Conservation (phyloP, 2,113 vertebrate genomes). For the Solea senegalensis region DNA sequence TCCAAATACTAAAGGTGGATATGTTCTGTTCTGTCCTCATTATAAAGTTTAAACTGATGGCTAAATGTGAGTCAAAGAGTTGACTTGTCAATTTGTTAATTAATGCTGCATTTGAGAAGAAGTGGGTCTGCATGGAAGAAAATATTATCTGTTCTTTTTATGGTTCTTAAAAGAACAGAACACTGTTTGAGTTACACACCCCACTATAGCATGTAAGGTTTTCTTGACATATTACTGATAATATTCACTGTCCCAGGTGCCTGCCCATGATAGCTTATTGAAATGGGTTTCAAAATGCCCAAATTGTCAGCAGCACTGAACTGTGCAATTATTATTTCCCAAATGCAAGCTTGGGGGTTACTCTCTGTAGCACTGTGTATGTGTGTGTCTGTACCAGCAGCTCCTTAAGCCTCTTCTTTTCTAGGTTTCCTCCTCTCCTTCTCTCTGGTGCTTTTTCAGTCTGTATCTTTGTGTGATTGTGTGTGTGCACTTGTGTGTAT, state of each 20-base stretch:
- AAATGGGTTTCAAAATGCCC: conserved; percentile 48
- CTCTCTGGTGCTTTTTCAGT: neutral
- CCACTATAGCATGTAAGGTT: conserved; percentile 6
- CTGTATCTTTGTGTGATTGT: neutral
- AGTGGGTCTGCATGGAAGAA: neutral
- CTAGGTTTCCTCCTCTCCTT: neutral
- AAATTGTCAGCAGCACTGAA: conserved; percentile 55
- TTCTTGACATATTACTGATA: conserved; percentile 41
- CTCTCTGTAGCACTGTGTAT: conserved; percentile 17
- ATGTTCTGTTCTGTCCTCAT: neutral
- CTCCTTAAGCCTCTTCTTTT: neutral
- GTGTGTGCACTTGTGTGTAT: neutral
- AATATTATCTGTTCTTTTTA: neutral
- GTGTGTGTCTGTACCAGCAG: neutral
- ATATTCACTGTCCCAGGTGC: conserved; percentile 52
- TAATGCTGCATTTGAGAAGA: neutral
- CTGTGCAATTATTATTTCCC: conserved; percentile 66
- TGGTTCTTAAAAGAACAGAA: neutral
- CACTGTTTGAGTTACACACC: neutral
- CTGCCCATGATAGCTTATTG: conserved; percentile 46
- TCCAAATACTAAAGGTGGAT: neutral
- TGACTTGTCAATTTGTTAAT: neutral
- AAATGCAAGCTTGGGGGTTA: conserved; percentile 37
- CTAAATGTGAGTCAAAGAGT: no score
- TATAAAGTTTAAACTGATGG: no score